These are phyloP conservation scores for Dipodomys merriami DNA, from an alignment of 2,113 vertebrate species.

Conservation along the genomic window DNA sequence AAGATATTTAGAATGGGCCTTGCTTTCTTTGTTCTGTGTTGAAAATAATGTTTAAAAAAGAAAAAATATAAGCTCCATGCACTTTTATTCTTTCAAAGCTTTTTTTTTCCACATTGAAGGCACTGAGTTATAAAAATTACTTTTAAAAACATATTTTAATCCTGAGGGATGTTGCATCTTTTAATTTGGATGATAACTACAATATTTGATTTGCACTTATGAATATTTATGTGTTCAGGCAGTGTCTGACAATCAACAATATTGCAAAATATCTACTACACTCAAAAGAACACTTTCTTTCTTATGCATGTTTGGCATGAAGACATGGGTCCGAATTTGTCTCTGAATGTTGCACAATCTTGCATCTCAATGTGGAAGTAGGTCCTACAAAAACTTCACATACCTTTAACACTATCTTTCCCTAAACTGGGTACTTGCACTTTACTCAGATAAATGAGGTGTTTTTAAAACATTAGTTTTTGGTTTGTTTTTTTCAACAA, in stretches of 20 bases:
- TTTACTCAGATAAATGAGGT: neutral
- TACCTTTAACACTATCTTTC: neutral
- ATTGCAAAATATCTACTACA: conserved; percentile 58
- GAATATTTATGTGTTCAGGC: conserved; percentile 81
- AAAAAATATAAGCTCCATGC: conserved; percentile 72
- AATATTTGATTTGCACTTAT: conserved; percentile 79
- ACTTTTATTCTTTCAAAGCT: conserved; percentile 78
- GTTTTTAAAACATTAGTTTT: neutral
- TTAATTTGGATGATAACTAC: conserved; percentile 79
- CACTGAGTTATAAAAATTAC: conserved; percentile 79
- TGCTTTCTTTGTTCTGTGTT: conserved; percentile 79
- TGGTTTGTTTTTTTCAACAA: neutral
- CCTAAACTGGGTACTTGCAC: accelerated
- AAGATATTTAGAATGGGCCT: conserved; percentile 77
- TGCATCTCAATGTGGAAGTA: neutral
- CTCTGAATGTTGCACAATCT: neutral
- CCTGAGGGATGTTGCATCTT: conserved; percentile 63
- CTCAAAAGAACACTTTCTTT: conserved; percentile 55
- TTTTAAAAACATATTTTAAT: conserved; percentile 78
- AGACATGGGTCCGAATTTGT: neutral
- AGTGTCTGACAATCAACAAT: conserved; percentile 18
- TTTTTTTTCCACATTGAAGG: conserved; percentile 61
- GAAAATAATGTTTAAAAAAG: conserved; percentile 37
- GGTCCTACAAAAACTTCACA: neutral
- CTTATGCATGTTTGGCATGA: conserved; percentile 20